Evolutionary conservation across 2,888 invertebrate genomes (phyloP).

Genomic region (Mayetiola destructor): DNA sequence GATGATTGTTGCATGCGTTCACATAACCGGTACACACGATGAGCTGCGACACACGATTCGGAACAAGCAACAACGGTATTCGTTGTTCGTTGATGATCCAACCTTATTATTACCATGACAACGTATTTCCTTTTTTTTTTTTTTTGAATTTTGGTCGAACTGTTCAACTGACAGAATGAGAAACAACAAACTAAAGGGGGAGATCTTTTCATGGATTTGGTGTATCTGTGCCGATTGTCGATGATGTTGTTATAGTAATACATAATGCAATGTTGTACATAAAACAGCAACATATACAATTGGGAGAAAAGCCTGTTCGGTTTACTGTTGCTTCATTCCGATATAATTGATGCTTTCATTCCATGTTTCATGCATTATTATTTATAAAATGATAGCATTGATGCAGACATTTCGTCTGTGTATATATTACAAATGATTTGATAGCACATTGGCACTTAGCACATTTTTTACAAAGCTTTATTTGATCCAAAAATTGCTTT

Average conservation of each 20-base stretch:
- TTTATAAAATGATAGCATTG: too few relatives aligned
- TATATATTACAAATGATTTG: not conserved
- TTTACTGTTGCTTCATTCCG: too few relatives aligned
- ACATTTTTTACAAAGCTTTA: conserved; percentile 1
- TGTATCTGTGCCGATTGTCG: not conserved
- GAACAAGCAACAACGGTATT: conserved; percentile 3
- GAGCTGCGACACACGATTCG: not conserved
- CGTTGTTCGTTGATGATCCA: conserved; percentile 4
- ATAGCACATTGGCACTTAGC: conserved; percentile 6
- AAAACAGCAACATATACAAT: not conserved
- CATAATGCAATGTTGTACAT: not conserved
- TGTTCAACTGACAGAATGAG: not conserved
- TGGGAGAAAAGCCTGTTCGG: not conserved
- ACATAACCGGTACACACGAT: not conserved
- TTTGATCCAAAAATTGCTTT: conserved; percentile 6
- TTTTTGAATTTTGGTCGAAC: too few relatives aligned
- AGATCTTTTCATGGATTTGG: not conserved
- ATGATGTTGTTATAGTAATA: too few relatives aligned
- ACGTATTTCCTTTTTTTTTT: conserved; percentile 5
- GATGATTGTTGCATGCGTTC: conserved; percentile 1
- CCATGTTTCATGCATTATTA: too few relatives aligned
- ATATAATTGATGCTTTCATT: too few relatives aligned
- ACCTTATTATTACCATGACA: conserved; percentile 12
- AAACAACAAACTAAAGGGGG: conserved; percentile 3
- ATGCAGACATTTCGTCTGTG: conserved; percentile 7